Base-by-base conservation (phyloP, 2,797 vertebrate species). In the Galagoides demidoff region DNA sequence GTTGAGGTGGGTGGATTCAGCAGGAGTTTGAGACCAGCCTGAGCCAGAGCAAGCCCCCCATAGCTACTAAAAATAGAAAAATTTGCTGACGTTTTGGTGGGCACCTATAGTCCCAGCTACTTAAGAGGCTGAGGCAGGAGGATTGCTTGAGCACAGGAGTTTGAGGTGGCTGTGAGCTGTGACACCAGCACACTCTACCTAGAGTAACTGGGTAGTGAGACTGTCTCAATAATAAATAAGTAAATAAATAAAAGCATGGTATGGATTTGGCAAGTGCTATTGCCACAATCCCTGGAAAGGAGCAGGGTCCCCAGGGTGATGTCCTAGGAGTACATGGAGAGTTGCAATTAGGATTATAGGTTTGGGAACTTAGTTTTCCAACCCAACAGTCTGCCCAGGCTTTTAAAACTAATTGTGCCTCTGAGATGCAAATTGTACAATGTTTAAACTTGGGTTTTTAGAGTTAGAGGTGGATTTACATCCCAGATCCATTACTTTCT, bases 301-400 rank as follows among this genome's bases (percentile, higher is more conserved):
- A 86, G 45, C 7, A 73, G 31, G 23, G 10, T 74, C 39, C 1
- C 7, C 8, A 19, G 8, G 4, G 1, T 22, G 29, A 23, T 77
- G 27, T 87, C 74, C 49, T n/a, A 31, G 25, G 52, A 64, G 31
- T 9, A 5, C 1, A 0, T 31, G 37, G 55, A 74, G n/a, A 63
- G 5, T 89, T 79, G 6, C 86, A 68, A 43, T 83, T 88, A 74
- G 37, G n/a, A 31, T 34, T 73, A 22, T 39, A 49, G n/a, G 13
- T 82, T 95, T 93, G 91, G 89, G 73, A 71, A 70, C 39, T 59
- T 57, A 68, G 37, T 55, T 85, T 87, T 14, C 20, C 23, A 82
- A 61, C 34, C 66, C 79, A 66, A 4, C 59, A 74, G 68, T 82
- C 22, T 68, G 79, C 14, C 23, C 37, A 77, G 25, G 45, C 55